phyloP scores from a whole-genome alignment of 2,797 vertebrate genomes.

The Poeciliopsis presidionis region DNA sequence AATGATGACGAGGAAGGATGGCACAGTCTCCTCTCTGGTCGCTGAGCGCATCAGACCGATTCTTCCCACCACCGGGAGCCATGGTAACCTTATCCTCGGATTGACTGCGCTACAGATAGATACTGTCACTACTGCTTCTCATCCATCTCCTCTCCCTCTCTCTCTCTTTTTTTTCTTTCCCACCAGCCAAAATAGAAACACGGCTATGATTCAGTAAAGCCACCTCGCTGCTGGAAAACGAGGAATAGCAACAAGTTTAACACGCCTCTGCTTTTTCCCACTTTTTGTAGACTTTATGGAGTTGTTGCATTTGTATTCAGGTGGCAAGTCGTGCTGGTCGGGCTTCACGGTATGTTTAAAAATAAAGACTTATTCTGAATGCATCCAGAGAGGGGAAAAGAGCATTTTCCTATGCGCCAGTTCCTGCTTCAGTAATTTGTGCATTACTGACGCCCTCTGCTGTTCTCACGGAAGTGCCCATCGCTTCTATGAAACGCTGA shows the following conservation, averaged over 20 bases:
- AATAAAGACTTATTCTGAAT: slow-evolving; percentile 18
- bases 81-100: slow-evolving; percentile 78
- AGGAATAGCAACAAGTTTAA: slow-evolving; percentile 23
- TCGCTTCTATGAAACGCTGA: not conserved
- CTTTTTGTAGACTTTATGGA: slow-evolving; percentile 42
- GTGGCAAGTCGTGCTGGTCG: slow-evolving; percentile 8
- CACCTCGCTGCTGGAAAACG: slow-evolving; percentile 18
- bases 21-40: slow-evolving; percentile 57
- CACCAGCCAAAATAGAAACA: slow-evolving; percentile 45
- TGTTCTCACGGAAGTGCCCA: slow-evolving; percentile 31
- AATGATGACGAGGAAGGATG: slow-evolving; percentile 26
- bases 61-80: slow-evolving; percentile 71
- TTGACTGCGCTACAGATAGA: slow-evolving; percentile 72
- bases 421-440: not conserved
- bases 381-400: not conserved
- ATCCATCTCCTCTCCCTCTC: slow-evolving; percentile 41
- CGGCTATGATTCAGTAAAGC: slow-evolving; percentile 28
- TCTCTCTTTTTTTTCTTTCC: slow-evolving; percentile 19
- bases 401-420: not conserved
- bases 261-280: slow-evolving; percentile 26
- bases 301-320: slow-evolving; percentile 24
- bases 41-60: slow-evolving; percentile 67
- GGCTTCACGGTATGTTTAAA: slow-evolving; percentile 8
- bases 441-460: slow-evolving; percentile 60
- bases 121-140: slow-evolving; percentile 69